Base-by-base conservation (phyloP, 2,797 vertebrate species). In the Darevskia mixta region DNA sequence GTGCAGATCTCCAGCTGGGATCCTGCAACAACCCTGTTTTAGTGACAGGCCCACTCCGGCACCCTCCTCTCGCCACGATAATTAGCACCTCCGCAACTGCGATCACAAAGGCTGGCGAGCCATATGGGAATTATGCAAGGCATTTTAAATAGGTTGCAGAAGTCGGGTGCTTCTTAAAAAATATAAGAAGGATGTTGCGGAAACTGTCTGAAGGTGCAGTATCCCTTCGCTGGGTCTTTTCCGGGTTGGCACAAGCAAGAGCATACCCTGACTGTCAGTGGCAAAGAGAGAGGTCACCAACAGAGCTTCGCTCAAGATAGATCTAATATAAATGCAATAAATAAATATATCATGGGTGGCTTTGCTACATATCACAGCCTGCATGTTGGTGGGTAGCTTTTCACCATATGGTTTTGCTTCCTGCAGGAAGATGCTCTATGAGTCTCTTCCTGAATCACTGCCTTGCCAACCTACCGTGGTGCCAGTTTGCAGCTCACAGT, bases 81-180 rank as follows among this genome's bases (percentile, higher is more conserved):
- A 89, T 89, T 86, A 89, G 79, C 88, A 86, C 83, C 61, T 86
- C 29, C 20, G 41, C 83, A 86, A 86, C 71, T 82, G 88, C 69
- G 67, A 55, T 20, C 71, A 0, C 11, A 55, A 55, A 55, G 79
- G 25, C 78, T 89, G 43, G 20, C 83, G 2, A 10, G 79, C 72
- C 83, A 89, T 83, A 89, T 89, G 88, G 88, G n/a, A 41, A 86
- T 86, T 69, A 82, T 41, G 29, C 79, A 5, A 55, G 83, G 38
- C 71, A 20, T 86, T 86, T 86, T n/a, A 76, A 76, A 69, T 4
- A 41, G 61, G 61, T 20, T 2, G 78, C 67, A 7, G 3, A 13
- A 43, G 69, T 86, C 83, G 55, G 41, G n/a, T 25, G n/a, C 61
- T 64, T 64, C 20, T 64, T 64, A 7, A 64, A 27, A 25, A 45